These are phyloP conservation scores for Chalcosyrphus nemorum DNA, from an alignment of 2,888 invertebrate species.

Conservation along the genomic window DNA sequence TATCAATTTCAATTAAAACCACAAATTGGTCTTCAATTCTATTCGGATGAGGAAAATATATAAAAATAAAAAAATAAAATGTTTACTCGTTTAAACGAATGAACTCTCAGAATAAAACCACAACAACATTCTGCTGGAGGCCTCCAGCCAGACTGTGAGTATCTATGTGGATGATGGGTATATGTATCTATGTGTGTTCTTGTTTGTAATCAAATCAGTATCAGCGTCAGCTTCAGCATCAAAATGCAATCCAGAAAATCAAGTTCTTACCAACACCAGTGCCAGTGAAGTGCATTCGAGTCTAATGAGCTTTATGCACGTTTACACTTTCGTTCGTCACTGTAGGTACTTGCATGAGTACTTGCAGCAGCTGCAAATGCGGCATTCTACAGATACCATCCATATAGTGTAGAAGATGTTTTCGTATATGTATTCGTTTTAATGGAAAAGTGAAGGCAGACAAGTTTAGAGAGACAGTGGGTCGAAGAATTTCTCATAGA, in stretches of 20 bases:
- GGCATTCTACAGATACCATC: neutral
- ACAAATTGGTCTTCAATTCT: slow-evolving; percentile 51
- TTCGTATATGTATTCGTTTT: neutral
- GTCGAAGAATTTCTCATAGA: neutral
- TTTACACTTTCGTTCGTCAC: slow-evolving; percentile 9
- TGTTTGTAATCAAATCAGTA: neutral
- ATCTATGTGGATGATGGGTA: neutral
- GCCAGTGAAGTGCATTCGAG: slow-evolving; percentile 6
- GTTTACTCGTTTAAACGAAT: slow-evolving; percentile 29
- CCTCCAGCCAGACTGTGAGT: neutral
- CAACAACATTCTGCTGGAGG: slow-evolving; percentile 25
- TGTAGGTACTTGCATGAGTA: neutral
- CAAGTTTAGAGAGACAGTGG: slow-evolving; percentile 43
- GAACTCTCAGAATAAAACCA: slow-evolving; percentile 24
- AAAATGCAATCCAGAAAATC: slow-evolving; percentile 63
- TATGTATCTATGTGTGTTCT: neutral
- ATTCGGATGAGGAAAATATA: neutral
- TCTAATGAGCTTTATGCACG: slow-evolving; percentile 23
- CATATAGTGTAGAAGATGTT: slow-evolving; percentile 19
- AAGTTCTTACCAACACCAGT: slow-evolving; percentile 37
- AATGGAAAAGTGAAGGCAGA: slow-evolving; percentile 40
- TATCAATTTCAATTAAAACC: slow-evolving; percentile 56
- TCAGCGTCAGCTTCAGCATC: neutral
- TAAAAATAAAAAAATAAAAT: neutral
- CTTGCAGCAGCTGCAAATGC: slow-evolving; percentile 3